phyloP scores from a whole-genome alignment of 2,888 invertebrate genomes.

The Tromatobia lineatoria region DNA sequence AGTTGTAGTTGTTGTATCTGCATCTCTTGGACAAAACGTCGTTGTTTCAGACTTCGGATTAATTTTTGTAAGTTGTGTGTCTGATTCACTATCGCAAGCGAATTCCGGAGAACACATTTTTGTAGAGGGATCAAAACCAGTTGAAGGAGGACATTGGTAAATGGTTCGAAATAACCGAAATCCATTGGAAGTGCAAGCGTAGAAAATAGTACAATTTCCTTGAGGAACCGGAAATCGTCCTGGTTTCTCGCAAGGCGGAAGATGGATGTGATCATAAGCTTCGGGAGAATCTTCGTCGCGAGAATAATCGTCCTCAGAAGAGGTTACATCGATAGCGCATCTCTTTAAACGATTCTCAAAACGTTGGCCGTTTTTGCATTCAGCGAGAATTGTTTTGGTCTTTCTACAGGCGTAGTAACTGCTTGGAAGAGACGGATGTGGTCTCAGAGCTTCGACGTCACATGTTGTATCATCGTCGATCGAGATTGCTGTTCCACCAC shows the following conservation, averaged over 20 bases:
- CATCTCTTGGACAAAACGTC: not conserved
- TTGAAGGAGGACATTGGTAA: slow-evolving; percentile 76
- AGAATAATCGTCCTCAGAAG: not conserved
- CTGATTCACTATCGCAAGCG: not conserved
- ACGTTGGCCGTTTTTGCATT: slow-evolving; percentile 78
- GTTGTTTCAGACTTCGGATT: not conserved
- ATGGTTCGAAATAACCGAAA: slow-evolving; percentile 82
- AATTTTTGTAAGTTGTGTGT: not conserved
- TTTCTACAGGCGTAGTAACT: slow-evolving; percentile 85
- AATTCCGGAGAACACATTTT: slow-evolving; percentile 69
- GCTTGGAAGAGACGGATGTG: slow-evolving; percentile 83
- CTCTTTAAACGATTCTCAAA: slow-evolving; percentile 73
- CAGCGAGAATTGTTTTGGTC: slow-evolving; percentile 84
- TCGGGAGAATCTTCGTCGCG: slow-evolving; percentile 65
- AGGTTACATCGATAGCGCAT: slow-evolving; percentile 65
- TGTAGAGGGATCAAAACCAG: slow-evolving; percentile 71
- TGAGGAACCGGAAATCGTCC: slow-evolving; percentile 84
- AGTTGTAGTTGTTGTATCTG: not conserved
- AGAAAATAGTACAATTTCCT: slow-evolving; percentile 84
- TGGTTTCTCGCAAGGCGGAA: slow-evolving; percentile 75
- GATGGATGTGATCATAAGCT: slow-evolving; percentile 73
- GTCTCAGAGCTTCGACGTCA: slow-evolving; percentile 78
- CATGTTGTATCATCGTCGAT: slow-evolving; percentile 64
- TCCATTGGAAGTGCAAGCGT: slow-evolving; percentile 83
- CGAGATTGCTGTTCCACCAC: slow-evolving; percentile 81